A percentile compares a stretch with the other conserved stretches of the same genome.
These are phyloP conservation scores for Hyphantria cunea DNA, from an alignment of 1,140 invertebrate species.

Conservation along the genomic window DNA sequence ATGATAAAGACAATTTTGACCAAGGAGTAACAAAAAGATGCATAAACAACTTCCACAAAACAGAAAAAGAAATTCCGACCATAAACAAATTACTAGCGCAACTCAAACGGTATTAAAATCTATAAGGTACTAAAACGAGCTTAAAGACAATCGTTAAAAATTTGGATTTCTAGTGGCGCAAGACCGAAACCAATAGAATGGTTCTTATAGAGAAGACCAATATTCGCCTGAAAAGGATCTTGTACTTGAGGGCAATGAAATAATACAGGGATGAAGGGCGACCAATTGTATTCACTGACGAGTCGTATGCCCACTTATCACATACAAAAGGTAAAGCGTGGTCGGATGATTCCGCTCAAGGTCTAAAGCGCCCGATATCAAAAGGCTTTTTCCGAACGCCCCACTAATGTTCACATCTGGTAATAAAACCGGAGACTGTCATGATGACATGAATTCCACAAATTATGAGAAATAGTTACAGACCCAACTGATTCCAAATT, in stretches of 20 bases:
- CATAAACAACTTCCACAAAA: constrained; percentile 31
- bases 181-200: constrained; percentile 8
- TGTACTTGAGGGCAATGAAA: not conserved
- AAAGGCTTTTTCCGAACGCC: constrained; percentile 36
- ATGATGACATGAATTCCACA: constrained; percentile 45
- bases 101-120: constrained; percentile 30
- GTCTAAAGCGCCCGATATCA: constrained; percentile 19
- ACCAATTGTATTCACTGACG: constrained; percentile 10
- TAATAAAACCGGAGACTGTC: constrained; percentile 37
- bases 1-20: constrained; percentile 35
- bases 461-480: constrained; percentile 43
- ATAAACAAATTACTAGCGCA: constrained; percentile 14
- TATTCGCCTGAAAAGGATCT: constrained; percentile 2
- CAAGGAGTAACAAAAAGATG: constrained; percentile 31
- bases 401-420: constrained; percentile 32
- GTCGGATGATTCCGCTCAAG: constrained; percentile 3
- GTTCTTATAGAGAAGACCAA: not conserved
- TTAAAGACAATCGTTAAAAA: constrained; percentile 27
- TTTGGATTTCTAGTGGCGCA: constrained; percentile 6
- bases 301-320: constrained; percentile 3
- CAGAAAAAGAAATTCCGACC: constrained; percentile 30
- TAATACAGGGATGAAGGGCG: constrained; percentile 8
- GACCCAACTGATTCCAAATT: constrained; percentile 28
- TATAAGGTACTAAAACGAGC: constrained; percentile 27
- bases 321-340: not conserved